Percentiles rank a stretch among this genome's conserved stretches.
Evolutionary conservation across 2,888 invertebrate species (phyloP).

Genomic region (Beris chalybata): DNA sequence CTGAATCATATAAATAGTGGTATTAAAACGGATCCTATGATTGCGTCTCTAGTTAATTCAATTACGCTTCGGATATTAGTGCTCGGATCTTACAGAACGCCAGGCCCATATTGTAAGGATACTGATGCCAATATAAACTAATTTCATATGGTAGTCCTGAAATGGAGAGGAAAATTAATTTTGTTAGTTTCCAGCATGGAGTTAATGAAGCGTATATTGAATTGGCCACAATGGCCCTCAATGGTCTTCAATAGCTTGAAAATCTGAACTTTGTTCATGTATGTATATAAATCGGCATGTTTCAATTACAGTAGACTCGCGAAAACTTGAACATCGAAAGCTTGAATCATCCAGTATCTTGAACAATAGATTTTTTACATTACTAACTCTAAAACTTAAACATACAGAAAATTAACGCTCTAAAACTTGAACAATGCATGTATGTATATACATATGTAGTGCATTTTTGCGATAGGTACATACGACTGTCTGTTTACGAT

Average conservation of each 20-base stretch:
- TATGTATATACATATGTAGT: no score
- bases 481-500: no score
- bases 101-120: constrained; percentile 81
- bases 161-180: constrained; percentile 43
- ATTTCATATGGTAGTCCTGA: constrained; percentile 85
- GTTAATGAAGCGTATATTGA: constrained; percentile 20
- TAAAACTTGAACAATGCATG: no score
- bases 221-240: background rate
- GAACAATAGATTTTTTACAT: no score
- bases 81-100: constrained; percentile 80
- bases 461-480: no score
- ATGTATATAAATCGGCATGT: no score
- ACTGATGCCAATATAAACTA: constrained; percentile 83
- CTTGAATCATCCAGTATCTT: no score
- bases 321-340: no score
- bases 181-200: constrained; percentile 2
- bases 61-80: constrained; percentile 84
- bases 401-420: no score
- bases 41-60: constrained; percentile 6
- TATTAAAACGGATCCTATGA: constrained; percentile 17
- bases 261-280: no score
- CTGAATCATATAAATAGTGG: constrained; percentile 55
- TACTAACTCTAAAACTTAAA: no score
- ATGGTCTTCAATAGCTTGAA: background rate
- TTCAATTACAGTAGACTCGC: no score